A percentile compares a stretch with the other conserved stretches of the same genome.
phyloP scores from a whole-genome alignment of 2,888 invertebrate species.

The Melinaea menophilus region DNA sequence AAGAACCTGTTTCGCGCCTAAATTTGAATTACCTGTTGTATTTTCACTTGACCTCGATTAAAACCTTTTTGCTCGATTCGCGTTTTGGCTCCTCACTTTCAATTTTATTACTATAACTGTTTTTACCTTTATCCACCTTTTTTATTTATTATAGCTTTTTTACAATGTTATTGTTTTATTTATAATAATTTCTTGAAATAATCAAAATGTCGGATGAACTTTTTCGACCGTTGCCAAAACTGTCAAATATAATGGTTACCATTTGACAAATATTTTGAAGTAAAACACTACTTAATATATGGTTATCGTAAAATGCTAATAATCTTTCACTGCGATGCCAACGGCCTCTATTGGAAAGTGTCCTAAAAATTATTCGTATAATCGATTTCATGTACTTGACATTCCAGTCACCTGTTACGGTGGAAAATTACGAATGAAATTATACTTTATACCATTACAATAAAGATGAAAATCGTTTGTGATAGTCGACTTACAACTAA shows the following conservation, averaged over 20 bases:
- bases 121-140: not conserved
- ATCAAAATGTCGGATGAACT: no score
- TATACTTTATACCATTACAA: conserved; percentile 30
- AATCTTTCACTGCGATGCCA: conserved; percentile 49
- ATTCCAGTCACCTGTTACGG: conserved; percentile 50
- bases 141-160: no score
- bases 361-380: conserved; percentile 57
- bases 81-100: conserved; percentile 54
- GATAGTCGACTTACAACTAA: not conserved
- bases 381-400: conserved; percentile 74
- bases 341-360: conserved; percentile 60
- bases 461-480: conserved; percentile 39
- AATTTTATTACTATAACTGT: conserved; percentile 45
- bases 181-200: no score
- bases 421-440: conserved; percentile 34
- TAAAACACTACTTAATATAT: conserved; percentile 9
- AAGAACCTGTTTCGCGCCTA: conserved; percentile 55
- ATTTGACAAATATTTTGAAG: not conserved
- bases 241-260: not conserved
- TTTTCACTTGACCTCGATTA: conserved; percentile 62
- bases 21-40: conserved; percentile 65
- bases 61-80: conserved; percentile 48
- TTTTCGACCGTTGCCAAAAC: no score
- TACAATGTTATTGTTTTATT: not conserved
- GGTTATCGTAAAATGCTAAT: conserved; percentile 43